Base-by-base conservation (phyloP, 2,888 invertebrate species). In the Alcis repandata region DNA sequence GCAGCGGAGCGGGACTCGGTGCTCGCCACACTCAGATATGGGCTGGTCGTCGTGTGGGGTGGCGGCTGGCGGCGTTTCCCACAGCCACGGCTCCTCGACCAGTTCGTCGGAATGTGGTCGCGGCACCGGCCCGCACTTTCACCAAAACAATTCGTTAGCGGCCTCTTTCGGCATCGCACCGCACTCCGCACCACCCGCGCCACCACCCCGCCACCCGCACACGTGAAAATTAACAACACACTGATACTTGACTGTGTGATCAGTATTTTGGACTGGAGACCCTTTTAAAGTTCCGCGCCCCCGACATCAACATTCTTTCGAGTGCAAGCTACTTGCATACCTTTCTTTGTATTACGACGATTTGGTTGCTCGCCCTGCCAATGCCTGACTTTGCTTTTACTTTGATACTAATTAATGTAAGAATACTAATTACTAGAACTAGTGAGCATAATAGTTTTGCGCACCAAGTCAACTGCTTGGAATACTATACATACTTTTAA, bases 61-160 rank as follows among this genome's bases (percentile, higher is more conserved):
- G 87, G 87, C 87, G 60, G 86, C 87, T 84, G 88, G 85, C 88
- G 88, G 89, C 89, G 88, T 87, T 93, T 94, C 94, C 94, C 94
- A 94, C 94, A 94, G 92, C 90, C 87, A 85, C 88, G 86, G 87
- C 89, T 86, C 88, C 86, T 86, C 92, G 92, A 92, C 92, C 92
- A 91, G 92, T 91, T 91, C 91, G 79, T 90, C 81, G 93, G 93
- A 93, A 92, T 92, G 91, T 92, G 93, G 92, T 92, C 91, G 89
- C 88, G 89, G 90, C 91, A 89, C 86, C 89, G 91, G 90, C 87
- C 89, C 91, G 92, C 89, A 93, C 93, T 93, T 93, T 93, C 93
- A 93, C 93, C 93, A 93, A 92, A 93, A 92, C 92, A 92, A 91
- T 93, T 93, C 92, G 92, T 92, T 92, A 89, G 91, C 90, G 90